phyloP scores from a whole-genome alignment of 2,888 invertebrate genomes.

The Carabus problematicus region DNA sequence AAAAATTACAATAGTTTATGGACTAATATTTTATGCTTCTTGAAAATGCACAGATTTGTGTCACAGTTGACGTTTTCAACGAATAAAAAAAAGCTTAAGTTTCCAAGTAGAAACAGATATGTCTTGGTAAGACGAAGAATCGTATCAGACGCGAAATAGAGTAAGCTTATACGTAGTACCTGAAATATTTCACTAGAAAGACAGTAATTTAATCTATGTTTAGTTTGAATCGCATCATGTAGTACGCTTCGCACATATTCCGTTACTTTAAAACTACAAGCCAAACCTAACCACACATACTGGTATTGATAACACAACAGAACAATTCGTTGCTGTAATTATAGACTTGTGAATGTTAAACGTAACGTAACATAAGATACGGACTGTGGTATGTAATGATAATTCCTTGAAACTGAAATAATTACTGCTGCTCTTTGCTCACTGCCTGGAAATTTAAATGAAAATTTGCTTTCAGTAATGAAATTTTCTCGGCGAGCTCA shows the following conservation, averaged over 20 bases:
- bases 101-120: too few relatives aligned
- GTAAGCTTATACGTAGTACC: not conserved
- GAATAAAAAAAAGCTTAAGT: too few relatives aligned
- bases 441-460: conserved; percentile 20
- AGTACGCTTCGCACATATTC: not conserved
- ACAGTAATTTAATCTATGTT: conserved; percentile 34
- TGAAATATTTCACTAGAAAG: conserved; percentile 30
- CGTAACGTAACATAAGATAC: not conserved
- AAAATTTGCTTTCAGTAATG: conserved; percentile 34
- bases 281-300: too few relatives aligned
- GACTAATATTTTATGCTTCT: too few relatives aligned
- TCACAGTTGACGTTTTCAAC: too few relatives aligned
- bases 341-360: not conserved
- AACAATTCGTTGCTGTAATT: not conserved
- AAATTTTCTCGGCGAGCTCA: conserved; percentile 27
- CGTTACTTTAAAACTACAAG: too few relatives aligned
- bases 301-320: not conserved
- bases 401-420: not conserved
- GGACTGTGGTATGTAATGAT: not conserved
- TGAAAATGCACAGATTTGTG: too few relatives aligned
- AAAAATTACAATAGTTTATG: too few relatives aligned
- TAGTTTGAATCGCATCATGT: conserved; percentile 25
- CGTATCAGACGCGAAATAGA: too few relatives aligned
- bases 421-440: not conserved
- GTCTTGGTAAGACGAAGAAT: too few relatives aligned